Evolutionary conservation across 2,797 vertebrate species (phyloP).

Genomic region (Catamblyrhynchus diadema): DNA sequence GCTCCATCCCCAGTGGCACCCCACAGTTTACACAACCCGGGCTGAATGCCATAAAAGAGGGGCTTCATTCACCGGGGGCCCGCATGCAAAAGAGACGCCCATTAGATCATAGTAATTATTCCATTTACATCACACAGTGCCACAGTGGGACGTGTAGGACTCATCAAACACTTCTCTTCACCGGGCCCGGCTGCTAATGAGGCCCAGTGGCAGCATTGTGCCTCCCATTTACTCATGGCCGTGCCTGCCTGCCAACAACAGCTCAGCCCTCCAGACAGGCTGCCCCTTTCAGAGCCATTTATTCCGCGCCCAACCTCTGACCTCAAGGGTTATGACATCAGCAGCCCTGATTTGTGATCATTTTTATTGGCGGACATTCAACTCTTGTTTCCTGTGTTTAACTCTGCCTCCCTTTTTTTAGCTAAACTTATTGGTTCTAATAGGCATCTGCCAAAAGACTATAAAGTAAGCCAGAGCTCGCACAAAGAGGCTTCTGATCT

Average conservation of each 20-base stretch:
- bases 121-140: slow-evolving; percentile 79
- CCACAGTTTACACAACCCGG: slow-evolving; percentile 74
- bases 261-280: slow-evolving; percentile 76
- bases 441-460: slow-evolving; percentile 76
- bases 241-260: slow-evolving; percentile 75
- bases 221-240: slow-evolving; percentile 78
- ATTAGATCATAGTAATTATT: slow-evolving; percentile 88
- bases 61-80: slow-evolving; percentile 74
- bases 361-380: slow-evolving; percentile 82
- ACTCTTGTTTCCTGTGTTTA: slow-evolving; percentile 81
- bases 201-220: slow-evolving; percentile 80
- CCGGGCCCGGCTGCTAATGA: slow-evolving; percentile 76
- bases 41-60: slow-evolving; percentile 77
- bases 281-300: slow-evolving; percentile 80
- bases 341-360: slow-evolving; percentile 81
- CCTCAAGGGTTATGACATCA: slow-evolving; percentile 80
- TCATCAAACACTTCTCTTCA: slow-evolving; percentile 82
- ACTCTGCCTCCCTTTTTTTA: slow-evolving; percentile 70
- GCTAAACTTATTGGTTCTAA: slow-evolving; percentile 75
- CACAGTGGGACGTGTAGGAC: slow-evolving; percentile 76
- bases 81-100: slow-evolving; percentile 77
- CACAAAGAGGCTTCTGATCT: slow-evolving; percentile 77
- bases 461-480: slow-evolving; percentile 74
- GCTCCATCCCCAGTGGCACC: slow-evolving; percentile 76
- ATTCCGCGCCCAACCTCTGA: slow-evolving; percentile 76